Evolutionary conservation across 1,140 invertebrate genomes (phyloP), one percentile per base, ranked within the genome.

Genomic region (Drosophila yakuba): DNA sequence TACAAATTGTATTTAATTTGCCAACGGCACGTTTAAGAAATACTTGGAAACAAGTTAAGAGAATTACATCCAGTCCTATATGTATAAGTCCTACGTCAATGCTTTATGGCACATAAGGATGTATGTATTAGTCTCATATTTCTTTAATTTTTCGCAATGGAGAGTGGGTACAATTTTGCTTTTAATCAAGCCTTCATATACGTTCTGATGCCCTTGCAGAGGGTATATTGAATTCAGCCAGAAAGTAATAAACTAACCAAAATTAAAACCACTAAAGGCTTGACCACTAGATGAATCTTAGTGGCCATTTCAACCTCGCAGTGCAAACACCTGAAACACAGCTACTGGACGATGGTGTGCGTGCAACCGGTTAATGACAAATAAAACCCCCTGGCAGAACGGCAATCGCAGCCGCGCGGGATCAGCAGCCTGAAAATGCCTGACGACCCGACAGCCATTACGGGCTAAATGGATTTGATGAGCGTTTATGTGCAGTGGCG

Each of bases 381-480:
- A 86, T 83, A 86, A 86, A 88, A 83, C 48, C 84, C 69, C 54
- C 52, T 59, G 38, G 35, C 43, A 39, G 14, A 23, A 28, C 23
- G 17, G 67, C 41, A 73, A 41, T 51, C 45, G 25, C 17, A 45
- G 32, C 25, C 28, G 39, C 28, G n/a, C 44, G 43, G 60, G 47
- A 71, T 45, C 57, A 60, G 63, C 36, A 63, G 45, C 44, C 59
- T 80, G 67, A 59, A 69, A 64, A 17, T 57, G 74, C 74, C 52
- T 56, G 58, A 66, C 56, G 52, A 51, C 55, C 59, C 74, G 73
- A 77, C 76, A 79, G 55, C 71, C 74, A 74, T 77, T 77, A 77
- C 39, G 41, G 74, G 74, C 79, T 83, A 88, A 88, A 86, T 88
- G 84, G 83, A 88, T 83, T 83, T 83, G 83, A 88, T 89, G 83